phyloP scores from a whole-genome alignment of 64 coral and sea anemone species.

The Dendronephthya gigantea region DNA sequence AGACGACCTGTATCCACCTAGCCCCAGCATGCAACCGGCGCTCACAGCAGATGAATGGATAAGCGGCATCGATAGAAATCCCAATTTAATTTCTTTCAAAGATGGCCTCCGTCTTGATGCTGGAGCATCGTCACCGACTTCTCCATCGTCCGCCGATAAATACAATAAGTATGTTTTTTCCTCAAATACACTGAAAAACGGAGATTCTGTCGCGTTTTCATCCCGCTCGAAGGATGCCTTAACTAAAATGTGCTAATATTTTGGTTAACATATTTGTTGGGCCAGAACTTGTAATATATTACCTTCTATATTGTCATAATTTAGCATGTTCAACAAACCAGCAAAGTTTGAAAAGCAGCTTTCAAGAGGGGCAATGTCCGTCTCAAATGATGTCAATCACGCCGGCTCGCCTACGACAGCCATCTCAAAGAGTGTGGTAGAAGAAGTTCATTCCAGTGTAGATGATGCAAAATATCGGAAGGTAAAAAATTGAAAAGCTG shows the following conservation, averaged over 20 bases:
- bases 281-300: neutral
- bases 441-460: neutral
- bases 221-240: too few relatives aligned
- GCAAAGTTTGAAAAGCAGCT: slow-evolving; percentile 15
- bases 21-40: neutral
- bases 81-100: neutral
- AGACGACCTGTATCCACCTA: slow-evolving; percentile 1
- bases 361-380: neutral
- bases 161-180: neutral
- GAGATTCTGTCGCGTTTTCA: neutral
- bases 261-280: too few relatives aligned
- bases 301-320: neutral
- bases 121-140: neutral
- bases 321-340: slow-evolving; percentile 20
- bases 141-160: neutral
- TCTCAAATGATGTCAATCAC: neutral
- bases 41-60: slow-evolving; percentile 5
- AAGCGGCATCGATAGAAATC: neutral
- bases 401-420: neutral
- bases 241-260: too few relatives aligned
- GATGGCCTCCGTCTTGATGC: neutral
- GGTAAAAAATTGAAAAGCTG: too few relatives aligned
- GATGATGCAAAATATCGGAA: neutral
- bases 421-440: neutral
- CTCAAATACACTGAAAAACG: neutral